Evolutionary conservation across 2,797 vertebrate genomes (phyloP), one percentile per base, ranked within the genome.

Genomic region (Telmatherina bonti): DNA sequence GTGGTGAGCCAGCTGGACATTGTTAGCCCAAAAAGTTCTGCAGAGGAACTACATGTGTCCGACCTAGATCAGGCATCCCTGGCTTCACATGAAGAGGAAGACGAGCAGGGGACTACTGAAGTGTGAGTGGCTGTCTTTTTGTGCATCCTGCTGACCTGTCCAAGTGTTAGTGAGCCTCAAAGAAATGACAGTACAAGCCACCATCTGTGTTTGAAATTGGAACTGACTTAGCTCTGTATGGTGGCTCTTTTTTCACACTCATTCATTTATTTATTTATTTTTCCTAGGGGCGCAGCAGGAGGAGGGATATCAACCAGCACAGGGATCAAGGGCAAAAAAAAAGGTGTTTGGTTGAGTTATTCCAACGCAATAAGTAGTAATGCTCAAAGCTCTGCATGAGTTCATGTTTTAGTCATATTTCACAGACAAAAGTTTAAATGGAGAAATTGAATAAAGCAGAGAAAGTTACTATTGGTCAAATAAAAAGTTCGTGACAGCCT

Each of bases 1-100:
- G 85, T 95, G 72, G 90, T 95, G 78, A 90, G 79, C 79, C 91
- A 92, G 72, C 81, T 96, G 12, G 93, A 92, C 79, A 78, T 54
- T 11, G 76, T 67, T 29, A 72, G 84, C 12, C 67, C 81, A 41
- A 89, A 89, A 81, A 83, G 69, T 67, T 88, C 83, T 0, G 66
- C 43, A 49, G 88, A 89, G 53, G 90, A 92, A 43, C 83, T 88
- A 58, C 47, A 54, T 13, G 83, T 78, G 13, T 88, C 76, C 0
- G 89, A 93, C 68, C 70, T 41, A 1, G 91, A 93, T 55, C 65
- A 38, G 41, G 30, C 47, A 47, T 84, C 83, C 20, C 67, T 85
- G 60, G 56, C 84, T 51, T 88, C 87, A 4, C 64, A 74, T 58
- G 84, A 83, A 57, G 76, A 43, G 27, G 81, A 86, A 58, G 56